Base-by-base conservation (phyloP, 2,113 vertebrate genomes). In the Thalassarche chlororhynchos region DNA sequence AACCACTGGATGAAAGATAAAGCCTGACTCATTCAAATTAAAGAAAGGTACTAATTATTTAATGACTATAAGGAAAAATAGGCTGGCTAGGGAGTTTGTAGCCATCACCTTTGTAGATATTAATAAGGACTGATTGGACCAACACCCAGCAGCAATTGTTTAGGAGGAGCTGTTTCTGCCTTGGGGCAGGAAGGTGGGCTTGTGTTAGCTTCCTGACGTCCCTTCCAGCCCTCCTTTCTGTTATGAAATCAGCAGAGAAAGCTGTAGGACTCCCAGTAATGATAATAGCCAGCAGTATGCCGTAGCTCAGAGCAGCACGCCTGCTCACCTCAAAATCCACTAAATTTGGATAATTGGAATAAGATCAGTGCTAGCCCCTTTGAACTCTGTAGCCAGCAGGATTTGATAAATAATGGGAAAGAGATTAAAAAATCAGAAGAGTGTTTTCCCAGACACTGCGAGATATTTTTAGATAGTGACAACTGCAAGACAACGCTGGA, bases 21-120 rank as follows among this genome's bases (percentile, higher is more conserved):
- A 87, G 64, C 68, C 76, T 71, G 72, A 78, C 24, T 91, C 64
- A 82, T 52, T 61, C 91, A 52, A 94, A 93, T 70, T 83, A 70
- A 94, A 87, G 66, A 26, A 55, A 75, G 55, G 36, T 51, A 29
- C 79, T 93, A 94, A 93, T 94, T 95, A 87, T 95, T 93, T 84
- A 93, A 86, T 77, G 62, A 80, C 84, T 87, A 42, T 24, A 74
- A 69, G 49, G 88, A 64, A 88, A 91, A 90, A 86, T 28, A 86
- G 60, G 23, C 34, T 80, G 83, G 21, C 31, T 68, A 58, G 42
- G 80, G 61, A 60, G 3, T 78, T 85, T 25, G 70, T 31, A 74
- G 42, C 36, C 14, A 57, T 68, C 65, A n/a, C 38, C 49, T 82
- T n/a, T 52, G 52, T 52, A 57, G 42, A 68, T 32, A 62, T 75